Conservation (phyloP, 2,888 invertebrate species). For the Drosophila yooni region DNA sequence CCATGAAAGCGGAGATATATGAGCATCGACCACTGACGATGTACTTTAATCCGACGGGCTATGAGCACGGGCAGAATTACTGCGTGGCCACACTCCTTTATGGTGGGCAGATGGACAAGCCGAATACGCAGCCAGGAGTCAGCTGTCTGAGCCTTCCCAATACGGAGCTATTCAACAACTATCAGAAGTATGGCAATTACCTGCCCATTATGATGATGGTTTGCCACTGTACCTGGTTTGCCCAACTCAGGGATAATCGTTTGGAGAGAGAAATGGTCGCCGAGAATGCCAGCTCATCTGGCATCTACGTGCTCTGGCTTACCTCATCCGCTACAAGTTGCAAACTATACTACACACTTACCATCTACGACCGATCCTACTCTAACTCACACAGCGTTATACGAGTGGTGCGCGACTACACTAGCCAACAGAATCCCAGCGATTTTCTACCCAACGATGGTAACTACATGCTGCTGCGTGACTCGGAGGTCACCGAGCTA, state of each 20-base stretch:
- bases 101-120: constrained; percentile 27
- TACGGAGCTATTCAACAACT: constrained; percentile 16
- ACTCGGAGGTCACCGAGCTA: constrained; percentile 31
- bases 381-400: constrained; percentile 37
- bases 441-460: constrained; percentile 40
- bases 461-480: constrained; percentile 52
- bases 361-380: constrained; percentile 43
- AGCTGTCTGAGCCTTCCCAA: constrained; percentile 38
- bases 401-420: constrained; percentile 38
- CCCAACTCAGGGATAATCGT: constrained; percentile 38
- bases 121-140: constrained; percentile 21
- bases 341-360: constrained; percentile 46
- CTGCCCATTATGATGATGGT: constrained; percentile 54
- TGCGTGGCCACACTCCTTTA: constrained; percentile 43
- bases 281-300: background rate
- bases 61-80: background rate
- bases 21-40: constrained; percentile 31
- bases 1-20: constrained; percentile 10
- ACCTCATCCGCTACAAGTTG: constrained; percentile 29
- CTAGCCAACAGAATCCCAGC: constrained; percentile 44
- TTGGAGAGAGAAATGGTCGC: constrained; percentile 21
- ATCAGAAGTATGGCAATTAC: constrained; percentile 25
- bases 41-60: constrained; percentile 31
- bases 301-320: constrained; percentile 57
- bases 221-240: constrained; percentile 52